Percentiles rank a stretch among this genome's conserved stretches.
phyloP scores from a whole-genome alignment of 2,113 vertebrate genomes.

The Cinclus cinclus region DNA sequence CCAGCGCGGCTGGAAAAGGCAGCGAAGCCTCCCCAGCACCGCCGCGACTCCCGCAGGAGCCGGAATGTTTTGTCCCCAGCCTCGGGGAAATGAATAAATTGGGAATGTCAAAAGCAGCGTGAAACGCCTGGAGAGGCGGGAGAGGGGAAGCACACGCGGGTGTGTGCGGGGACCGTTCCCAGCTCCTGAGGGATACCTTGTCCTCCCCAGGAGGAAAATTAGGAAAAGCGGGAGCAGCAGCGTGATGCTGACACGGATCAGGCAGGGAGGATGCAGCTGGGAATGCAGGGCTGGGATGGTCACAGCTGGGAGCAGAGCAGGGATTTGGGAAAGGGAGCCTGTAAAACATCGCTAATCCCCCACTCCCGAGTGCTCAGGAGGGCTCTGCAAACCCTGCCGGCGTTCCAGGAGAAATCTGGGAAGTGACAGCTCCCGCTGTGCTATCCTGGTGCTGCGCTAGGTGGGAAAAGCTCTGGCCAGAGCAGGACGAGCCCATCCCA shows the following conservation, averaged over 20 bases:
- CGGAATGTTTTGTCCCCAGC: not conserved
- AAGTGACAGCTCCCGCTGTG: not conserved
- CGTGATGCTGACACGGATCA: not conserved
- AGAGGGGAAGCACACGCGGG: fast-evolving
- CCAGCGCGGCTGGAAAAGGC: fast-evolving
- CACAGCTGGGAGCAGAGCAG: not conserved
- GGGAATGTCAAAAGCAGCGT: fast-evolving
- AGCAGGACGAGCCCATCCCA: not conserved
- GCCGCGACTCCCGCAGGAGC: not conserved
- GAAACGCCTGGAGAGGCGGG: not conserved
- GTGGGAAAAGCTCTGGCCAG: not conserved
- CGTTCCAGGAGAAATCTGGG: not conserved
- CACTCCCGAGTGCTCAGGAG: fast-evolving
- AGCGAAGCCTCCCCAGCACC: not conserved
- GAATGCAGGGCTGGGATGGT: fast-evolving
- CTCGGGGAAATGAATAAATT: not conserved
- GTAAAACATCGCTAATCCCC: not conserved
- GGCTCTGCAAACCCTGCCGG: not conserved
- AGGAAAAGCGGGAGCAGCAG: fast-evolving
- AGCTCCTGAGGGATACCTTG: fast-evolving
- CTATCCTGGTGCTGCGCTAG: not conserved
- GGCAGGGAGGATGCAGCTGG: not conserved
- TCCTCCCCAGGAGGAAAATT: not conserved
- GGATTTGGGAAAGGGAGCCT: not conserved
- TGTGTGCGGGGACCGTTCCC: fast-evolving